Evolutionary conservation across 2,888 invertebrate genomes (phyloP).

Genomic region (Atrina japonica): DNA sequence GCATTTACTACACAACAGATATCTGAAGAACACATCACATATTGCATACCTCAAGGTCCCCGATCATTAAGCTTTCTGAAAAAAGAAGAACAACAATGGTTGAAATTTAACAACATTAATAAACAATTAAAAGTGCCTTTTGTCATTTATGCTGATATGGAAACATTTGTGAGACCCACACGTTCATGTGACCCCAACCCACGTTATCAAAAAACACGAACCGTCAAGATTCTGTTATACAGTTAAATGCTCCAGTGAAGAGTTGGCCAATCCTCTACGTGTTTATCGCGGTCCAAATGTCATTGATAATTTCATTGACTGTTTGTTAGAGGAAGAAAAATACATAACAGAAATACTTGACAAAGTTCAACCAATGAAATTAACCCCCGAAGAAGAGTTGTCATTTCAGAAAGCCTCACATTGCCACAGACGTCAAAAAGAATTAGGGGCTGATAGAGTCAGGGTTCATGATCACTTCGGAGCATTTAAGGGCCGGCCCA

Average conservation of each 20-base stretch:
- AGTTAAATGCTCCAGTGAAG: conserved; percentile 5
- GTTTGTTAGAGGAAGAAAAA: conserved; percentile 35
- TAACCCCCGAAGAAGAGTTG: conserved; percentile 17
- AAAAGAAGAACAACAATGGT: conserved; percentile 18
- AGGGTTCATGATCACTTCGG: conserved; percentile 48
- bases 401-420: conserved; percentile 2
- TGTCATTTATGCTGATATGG: too few species aligned
- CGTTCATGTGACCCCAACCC: too few species aligned
- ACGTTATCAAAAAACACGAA: conserved; percentile 5
- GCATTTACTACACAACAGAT: conserved; percentile 5
- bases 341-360: conserved; percentile 21
- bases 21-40: conserved; percentile 2
- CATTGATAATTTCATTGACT: not conserved
- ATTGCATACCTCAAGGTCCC: conserved; percentile 19
- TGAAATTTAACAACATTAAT: conserved; percentile 13
- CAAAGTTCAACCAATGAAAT: conserved; percentile 30
- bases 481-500: too few species aligned
- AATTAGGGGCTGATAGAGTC: conserved; percentile 7
- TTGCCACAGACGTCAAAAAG: conserved; percentile 33
- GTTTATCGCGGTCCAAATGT: conserved; percentile 9
- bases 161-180: too few species aligned
- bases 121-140: conserved; percentile 19
- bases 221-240: not conserved
- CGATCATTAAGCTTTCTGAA: conserved; percentile 21
- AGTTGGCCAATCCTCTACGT: not conserved